Conservation (phyloP, 1,140 invertebrate genomes). For the Pseudomyrmex cubaensis region DNA sequence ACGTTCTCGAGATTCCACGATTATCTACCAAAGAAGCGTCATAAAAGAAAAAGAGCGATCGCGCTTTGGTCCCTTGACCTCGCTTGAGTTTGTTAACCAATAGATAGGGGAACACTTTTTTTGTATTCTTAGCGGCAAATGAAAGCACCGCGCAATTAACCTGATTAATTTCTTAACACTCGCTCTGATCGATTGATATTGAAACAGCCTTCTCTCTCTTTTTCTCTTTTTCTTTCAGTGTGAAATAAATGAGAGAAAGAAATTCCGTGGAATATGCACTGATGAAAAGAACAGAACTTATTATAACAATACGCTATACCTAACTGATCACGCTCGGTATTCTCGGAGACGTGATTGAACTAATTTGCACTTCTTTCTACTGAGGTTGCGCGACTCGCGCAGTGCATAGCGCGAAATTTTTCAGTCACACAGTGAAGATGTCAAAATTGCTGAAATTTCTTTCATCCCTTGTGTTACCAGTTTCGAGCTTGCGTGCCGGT, state of each 20-base stretch:
- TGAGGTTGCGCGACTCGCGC: not conserved
- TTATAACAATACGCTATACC: conserved; percentile 38
- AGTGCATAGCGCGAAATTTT: not conserved
- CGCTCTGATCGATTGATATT: conserved; percentile 14
- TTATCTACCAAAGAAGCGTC: conserved; percentile 34
- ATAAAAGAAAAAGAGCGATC: conserved; percentile 42
- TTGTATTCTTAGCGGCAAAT: conserved; percentile 21
- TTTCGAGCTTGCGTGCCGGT: not conserved
- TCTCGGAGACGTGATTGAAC: not conserved
- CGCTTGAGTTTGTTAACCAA: conserved; percentile 46
- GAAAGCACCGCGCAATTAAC: conserved; percentile 51
- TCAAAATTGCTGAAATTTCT: conserved; percentile 28
- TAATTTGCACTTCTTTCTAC: conserved; percentile 20
- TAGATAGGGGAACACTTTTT: conserved; percentile 10
- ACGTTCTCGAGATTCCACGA: conserved; percentile 36
- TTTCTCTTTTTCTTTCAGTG: no score
- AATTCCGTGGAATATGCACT: not conserved
- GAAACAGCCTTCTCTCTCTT: no score
- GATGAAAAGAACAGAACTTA: conserved; percentile 20
- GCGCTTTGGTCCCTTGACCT: conserved; percentile 24
- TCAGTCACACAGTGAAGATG: not conserved
- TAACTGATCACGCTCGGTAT: conserved; percentile 44
- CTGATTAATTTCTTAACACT: conserved; percentile 50
- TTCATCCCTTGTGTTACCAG: conserved; percentile 1
- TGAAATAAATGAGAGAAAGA: no score